Percentiles rank a stretch among this genome's conserved stretches.
Conservation (phyloP, 2,888 invertebrate genomes). For the Meloe dianella region DNA sequence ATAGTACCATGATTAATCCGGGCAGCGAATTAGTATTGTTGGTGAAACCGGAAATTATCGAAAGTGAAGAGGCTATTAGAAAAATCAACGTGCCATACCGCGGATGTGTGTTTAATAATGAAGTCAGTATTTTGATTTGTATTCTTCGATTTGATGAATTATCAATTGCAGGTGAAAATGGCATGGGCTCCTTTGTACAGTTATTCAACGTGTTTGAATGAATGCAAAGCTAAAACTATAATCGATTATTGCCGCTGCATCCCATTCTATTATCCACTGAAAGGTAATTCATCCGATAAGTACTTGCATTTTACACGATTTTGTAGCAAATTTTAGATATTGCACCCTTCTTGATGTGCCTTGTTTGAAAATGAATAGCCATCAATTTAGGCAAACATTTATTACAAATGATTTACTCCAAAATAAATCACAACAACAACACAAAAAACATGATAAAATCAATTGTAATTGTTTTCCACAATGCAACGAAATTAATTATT, state of each 20-base stretch:
- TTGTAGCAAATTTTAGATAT: conserved; percentile 10
- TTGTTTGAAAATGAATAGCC: conserved; percentile 13
- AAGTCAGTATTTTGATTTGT: conserved; percentile 16
- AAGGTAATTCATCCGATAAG: conserved; percentile 10
- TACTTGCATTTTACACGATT: neutral
- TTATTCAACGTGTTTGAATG: conserved; percentile 27
- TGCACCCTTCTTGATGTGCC: conserved; percentile 23
- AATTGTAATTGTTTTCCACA: conserved; percentile 26
- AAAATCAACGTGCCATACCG: conserved; percentile 19
- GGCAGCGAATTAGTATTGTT: conserved; percentile 26
- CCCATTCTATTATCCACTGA: conserved; percentile 26
- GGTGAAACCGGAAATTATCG: conserved; percentile 26
- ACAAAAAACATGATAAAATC: neutral
- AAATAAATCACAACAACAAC: neutral
- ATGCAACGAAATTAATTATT: conserved; percentile 28
- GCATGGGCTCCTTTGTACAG: conserved; percentile 23
- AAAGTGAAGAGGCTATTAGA: conserved; percentile 24
- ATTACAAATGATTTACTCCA: neutral
- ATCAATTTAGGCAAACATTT: neutral
- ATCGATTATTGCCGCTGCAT: conserved; percentile 22
- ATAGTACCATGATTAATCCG: conserved; percentile 20
- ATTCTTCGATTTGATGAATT: neutral
- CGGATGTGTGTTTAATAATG: conserved; percentile 29
- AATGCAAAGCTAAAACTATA: conserved; percentile 26
- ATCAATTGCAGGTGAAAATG: conserved; percentile 19